These are phyloP conservation scores for Exocentrus adspersus DNA, from an alignment of 2,888 invertebrate species.

Conservation along the genomic window DNA sequence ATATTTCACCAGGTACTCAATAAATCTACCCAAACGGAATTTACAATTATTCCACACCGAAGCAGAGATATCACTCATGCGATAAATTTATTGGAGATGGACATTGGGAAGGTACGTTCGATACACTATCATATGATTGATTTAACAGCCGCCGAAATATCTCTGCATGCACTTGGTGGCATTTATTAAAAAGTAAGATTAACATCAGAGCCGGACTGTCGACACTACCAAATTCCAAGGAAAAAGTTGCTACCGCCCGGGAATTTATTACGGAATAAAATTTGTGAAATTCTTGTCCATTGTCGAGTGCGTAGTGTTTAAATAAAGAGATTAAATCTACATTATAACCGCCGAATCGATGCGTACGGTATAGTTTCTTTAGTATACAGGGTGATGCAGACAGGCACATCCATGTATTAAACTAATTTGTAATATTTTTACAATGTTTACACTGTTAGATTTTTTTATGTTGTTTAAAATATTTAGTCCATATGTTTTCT, in stretches of 20 bases:
- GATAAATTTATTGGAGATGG: not conserved
- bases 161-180: conserved; percentile 6
- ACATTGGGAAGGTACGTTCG: not conserved
- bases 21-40: not conserved
- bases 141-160: conserved; percentile 7
- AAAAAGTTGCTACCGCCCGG: conserved; percentile 30
- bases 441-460: too few relatives aligned
- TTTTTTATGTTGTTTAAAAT: conserved; percentile 14
- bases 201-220: conserved; percentile 34
- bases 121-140: conserved; percentile 13
- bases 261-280: conserved; percentile 23
- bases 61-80: not conserved
- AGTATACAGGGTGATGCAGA: conserved; percentile 2
- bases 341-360: conserved; percentile 13
- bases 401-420: not conserved
- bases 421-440: too few relatives aligned
- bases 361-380: conserved; percentile 9
- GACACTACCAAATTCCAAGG: conserved; percentile 39
- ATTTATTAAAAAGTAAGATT: conserved; percentile 27
- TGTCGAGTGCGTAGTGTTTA: conserved; percentile 19
- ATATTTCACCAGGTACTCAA: too few relatives aligned
- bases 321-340: conserved; percentile 26
- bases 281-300: conserved; percentile 5
- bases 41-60: not conserved
- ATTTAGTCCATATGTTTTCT: conserved; percentile 10